Conservation (phyloP, 1,140 invertebrate species). For the Oscheius sp. region DNA sequence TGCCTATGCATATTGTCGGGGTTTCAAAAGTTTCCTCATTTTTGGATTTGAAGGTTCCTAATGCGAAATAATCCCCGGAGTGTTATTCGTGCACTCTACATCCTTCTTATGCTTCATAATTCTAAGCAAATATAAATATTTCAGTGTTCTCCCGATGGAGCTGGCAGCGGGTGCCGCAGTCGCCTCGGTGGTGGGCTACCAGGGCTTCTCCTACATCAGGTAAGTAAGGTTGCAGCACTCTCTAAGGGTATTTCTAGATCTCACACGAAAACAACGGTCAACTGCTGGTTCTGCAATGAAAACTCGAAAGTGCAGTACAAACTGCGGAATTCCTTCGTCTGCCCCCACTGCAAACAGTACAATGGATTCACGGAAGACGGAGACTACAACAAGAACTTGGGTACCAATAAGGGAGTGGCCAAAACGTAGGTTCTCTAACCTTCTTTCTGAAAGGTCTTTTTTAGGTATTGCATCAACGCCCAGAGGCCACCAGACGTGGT, state of each 20-base stretch:
- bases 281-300: slow-evolving; percentile 43
- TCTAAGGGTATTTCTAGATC: slow-evolving; percentile 14
- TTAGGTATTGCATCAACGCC: neutral
- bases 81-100: too few species aligned
- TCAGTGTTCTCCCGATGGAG: too few species aligned
- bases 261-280: slow-evolving; percentile 22
- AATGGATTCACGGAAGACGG: slow-evolving; percentile 40
- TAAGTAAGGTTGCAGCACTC: neutral
- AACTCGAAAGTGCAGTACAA: slow-evolving; percentile 19
- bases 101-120: too few species aligned
- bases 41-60: too few species aligned
- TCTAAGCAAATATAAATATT: too few species aligned
- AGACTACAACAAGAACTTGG: slow-evolving; percentile 20
- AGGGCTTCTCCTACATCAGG: neutral
- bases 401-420: neutral
- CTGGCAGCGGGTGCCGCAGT: neutral
- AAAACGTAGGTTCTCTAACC: neutral
- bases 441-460: neutral
- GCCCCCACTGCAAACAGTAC: slow-evolving; percentile 37
- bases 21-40: too few species aligned
- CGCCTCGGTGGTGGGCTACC: neutral
- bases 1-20: too few species aligned
- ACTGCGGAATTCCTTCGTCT: slow-evolving; percentile 26
- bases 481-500: neutral
- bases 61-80: too few species aligned